Conservation (phyloP, 1,140 invertebrate genomes). For the Homalodisca vitripennis region DNA sequence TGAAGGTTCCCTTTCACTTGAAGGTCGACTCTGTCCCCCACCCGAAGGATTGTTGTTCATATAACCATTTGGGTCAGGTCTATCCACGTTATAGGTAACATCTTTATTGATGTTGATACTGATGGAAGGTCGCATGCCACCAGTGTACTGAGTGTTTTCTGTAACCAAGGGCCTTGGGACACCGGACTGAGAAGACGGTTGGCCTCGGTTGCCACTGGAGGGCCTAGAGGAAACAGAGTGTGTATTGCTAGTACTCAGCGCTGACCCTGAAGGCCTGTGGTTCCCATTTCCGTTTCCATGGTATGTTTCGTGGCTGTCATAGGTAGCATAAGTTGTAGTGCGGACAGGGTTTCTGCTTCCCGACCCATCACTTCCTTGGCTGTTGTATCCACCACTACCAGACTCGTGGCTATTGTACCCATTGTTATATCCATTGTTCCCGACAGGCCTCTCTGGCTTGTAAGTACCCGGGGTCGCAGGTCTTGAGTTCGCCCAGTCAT, state of each 20-base stretch:
- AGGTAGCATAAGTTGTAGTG: background rate
- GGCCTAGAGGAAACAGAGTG: background rate
- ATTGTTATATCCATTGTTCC: background rate
- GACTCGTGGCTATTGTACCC: background rate
- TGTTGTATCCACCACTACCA: background rate
- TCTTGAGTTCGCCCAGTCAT: conserved; percentile 9
- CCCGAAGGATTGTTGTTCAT: background rate
- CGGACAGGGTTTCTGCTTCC: background rate
- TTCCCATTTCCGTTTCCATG: background rate
- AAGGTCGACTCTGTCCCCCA: conserved; percentile 10
- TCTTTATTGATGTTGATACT: conserved; percentile 14
- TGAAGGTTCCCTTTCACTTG: background rate
- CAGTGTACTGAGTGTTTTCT: background rate
- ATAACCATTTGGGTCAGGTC: background rate
- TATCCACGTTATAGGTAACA: background rate
- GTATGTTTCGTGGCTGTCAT: conserved; percentile 21
- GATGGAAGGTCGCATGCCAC: background rate
- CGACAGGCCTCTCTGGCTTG: too few species aligned
- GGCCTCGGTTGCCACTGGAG: background rate
- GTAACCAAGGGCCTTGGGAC: background rate
- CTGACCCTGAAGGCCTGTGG: conserved; percentile 1
- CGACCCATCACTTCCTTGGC: background rate
- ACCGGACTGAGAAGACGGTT: background rate
- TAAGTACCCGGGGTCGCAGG: background rate
- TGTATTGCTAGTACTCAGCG: background rate